Base-by-base conservation (phyloP, 2,888 invertebrate species). In the Drosophila multiciliata region DNA sequence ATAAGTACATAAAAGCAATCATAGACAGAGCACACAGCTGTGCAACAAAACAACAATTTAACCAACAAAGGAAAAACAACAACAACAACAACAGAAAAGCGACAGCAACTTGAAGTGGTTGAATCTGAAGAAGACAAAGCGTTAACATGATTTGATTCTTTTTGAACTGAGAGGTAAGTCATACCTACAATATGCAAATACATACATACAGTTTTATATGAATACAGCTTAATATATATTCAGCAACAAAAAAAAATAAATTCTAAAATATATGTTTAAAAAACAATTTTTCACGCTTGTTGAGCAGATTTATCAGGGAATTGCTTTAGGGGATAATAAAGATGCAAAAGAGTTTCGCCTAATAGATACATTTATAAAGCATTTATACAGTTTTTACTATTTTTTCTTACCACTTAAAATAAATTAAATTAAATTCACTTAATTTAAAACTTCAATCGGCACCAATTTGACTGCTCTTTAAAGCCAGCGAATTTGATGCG, bases 131-230 rank as follows among this genome's bases (percentile, higher is more conserved):
- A 62, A 62, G 66, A 76, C 73, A 66, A 72, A 66, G 74, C 78
- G 68, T 53, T 73, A 83, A 72, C 76, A 89, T 89, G 89, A 82
- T 87, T 87, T 87, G 89, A 87, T 75, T 78, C 77, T 67, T 66
- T 63, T 49, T 23, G 59, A 55, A 69, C 29, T 75, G 55, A 54
- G 84, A 78, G 87, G 87, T 87, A 66, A 87, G 87, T 62, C 23
- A 42, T 38, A 49, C 40, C 32, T 29, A 66, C 26, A 29, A 32
- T 20, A 35, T 57, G 4, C n/a, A 9, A 7, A 23, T 23, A 45
- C 15, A 45, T 23, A 45, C 23, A 45, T 15, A 23, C 23, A 2
- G 3, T 4, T 45, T 15, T 26, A n/a, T 45, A 23, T 45, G 15
- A 23, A 23, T 45, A 23, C 17, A 45, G 3, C 45, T 23, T 23